Evolutionary conservation across 2,113 vertebrate genomes (phyloP).

Genomic region (Cephalopholis sonnerati): DNA sequence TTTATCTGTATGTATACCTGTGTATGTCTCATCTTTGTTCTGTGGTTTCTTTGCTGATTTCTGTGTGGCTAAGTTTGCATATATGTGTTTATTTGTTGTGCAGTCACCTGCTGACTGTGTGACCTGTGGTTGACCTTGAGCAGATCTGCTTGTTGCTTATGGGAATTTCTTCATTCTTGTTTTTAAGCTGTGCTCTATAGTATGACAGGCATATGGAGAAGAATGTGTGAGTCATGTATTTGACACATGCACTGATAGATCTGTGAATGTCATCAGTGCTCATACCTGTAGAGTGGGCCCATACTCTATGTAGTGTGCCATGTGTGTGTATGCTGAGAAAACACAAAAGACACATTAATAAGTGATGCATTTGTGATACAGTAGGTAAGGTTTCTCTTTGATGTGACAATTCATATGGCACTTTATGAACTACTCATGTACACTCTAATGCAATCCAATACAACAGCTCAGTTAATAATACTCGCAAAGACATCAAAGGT

Average conservation of each 20-base stretch:
- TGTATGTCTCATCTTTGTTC: neutral
- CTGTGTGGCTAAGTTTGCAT: neutral
- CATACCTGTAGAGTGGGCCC: too few relatives aligned
- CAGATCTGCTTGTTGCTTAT: neutral
- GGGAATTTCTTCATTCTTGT: neutral
- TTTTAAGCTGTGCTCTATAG: neutral
- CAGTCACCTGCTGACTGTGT: neutral
- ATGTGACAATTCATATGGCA: neutral
- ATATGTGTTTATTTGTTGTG: constrained; percentile 11
- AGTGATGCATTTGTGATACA: neutral
- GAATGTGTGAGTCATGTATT: neutral
- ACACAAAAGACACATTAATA: too few relatives aligned
- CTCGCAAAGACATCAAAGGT: neutral
- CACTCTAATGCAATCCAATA: neutral
- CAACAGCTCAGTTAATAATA: neutral
- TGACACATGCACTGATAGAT: neutral
- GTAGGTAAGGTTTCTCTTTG: neutral
- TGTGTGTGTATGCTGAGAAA: neutral
- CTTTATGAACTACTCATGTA: neutral
- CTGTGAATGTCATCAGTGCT: neutral
- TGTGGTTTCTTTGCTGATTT: neutral
- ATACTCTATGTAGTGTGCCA: neutral
- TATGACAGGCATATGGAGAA: too few relatives aligned
- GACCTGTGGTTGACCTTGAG: constrained; percentile 1
- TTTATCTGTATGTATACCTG: neutral